Evolutionary conservation across 2,888 invertebrate genomes (phyloP).

Genomic region (Micoletzkya japonica): DNA sequence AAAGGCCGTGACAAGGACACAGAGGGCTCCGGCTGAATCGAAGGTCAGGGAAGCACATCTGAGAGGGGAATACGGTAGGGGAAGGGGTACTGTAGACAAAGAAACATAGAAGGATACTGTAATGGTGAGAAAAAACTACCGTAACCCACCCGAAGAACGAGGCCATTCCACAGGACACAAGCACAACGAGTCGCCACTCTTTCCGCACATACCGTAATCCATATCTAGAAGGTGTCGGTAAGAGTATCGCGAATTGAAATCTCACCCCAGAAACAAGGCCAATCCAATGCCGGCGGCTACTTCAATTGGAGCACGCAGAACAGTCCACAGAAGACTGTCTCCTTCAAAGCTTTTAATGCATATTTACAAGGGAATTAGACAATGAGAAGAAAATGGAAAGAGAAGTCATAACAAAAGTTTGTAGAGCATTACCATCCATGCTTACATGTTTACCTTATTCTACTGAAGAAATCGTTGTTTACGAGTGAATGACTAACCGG

Average conservation of each 20-base stretch:
- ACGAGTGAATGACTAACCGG: conserved; percentile 65
- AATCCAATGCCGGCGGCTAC: conserved; percentile 64
- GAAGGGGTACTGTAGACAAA: too few species aligned
- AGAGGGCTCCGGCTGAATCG: conserved; percentile 66
- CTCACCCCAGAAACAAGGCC: conserved; percentile 57
- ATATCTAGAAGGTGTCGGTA: not conserved
- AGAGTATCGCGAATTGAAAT: not conserved
- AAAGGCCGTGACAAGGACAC: conserved; percentile 65
- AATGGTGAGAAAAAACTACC: not conserved
- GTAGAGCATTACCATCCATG: too few species aligned
- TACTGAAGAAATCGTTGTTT: not conserved
- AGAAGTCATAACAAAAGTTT: not conserved
- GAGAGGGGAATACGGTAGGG: too few species aligned
- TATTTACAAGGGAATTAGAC: too few species aligned
- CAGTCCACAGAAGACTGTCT: conserved; percentile 58
- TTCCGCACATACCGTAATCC: conserved; percentile 1
- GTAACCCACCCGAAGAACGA: conserved; percentile 12
- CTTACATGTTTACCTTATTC: not conserved
- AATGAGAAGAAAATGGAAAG: not conserved
- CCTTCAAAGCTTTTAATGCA: too few species aligned
- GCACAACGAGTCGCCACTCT: not conserved
- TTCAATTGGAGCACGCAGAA: conserved; percentile 66
- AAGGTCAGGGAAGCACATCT: conserved; percentile 48
- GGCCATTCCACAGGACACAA: conserved; percentile 4
- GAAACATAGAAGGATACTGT: too few species aligned